A percentile compares a stretch with the other conserved stretches of the same genome.
Conservation (phyloP, 1,140 invertebrate genomes). For the Hylaeus anthracinus region DNA sequence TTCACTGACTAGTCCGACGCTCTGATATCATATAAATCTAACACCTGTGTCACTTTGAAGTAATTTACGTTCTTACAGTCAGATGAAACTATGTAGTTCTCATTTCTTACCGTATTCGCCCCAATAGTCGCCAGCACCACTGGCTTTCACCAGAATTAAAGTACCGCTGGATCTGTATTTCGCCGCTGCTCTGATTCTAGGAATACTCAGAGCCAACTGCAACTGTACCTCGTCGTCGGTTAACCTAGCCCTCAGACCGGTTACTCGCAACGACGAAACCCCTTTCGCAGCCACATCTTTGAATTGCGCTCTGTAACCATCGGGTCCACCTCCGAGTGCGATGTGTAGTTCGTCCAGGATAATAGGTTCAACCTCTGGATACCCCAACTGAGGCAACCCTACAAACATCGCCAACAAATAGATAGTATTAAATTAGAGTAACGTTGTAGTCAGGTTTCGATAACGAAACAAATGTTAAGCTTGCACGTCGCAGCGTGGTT, state of each 20-base stretch:
- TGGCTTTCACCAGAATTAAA: conserved; percentile 88
- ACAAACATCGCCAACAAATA: background rate
- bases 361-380: conserved; percentile 86
- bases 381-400: conserved; percentile 77
- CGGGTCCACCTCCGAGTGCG: conserved; percentile 87
- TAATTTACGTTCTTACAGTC: too few species aligned
- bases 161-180: conserved; percentile 89
- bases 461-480: too few species aligned
- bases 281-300: conserved; percentile 89
- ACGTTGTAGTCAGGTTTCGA: too few species aligned
- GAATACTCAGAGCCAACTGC: conserved; percentile 88
- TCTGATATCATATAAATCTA: background rate
- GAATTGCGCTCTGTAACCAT: conserved; percentile 90
- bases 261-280: conserved; percentile 88
- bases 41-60: background rate
- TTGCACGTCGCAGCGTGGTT: too few species aligned
- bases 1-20: background rate
- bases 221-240: conserved; percentile 86
- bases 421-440: background rate
- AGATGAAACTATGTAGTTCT: background rate
- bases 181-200: conserved; percentile 87
- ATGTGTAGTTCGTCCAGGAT: conserved; percentile 90
- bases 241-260: conserved; percentile 84
- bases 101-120: conserved; percentile 88
- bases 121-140: conserved; percentile 92